Conservation (phyloP, 92 coral and sea anemone species). For the Desmophyllum pertusum region DNA sequence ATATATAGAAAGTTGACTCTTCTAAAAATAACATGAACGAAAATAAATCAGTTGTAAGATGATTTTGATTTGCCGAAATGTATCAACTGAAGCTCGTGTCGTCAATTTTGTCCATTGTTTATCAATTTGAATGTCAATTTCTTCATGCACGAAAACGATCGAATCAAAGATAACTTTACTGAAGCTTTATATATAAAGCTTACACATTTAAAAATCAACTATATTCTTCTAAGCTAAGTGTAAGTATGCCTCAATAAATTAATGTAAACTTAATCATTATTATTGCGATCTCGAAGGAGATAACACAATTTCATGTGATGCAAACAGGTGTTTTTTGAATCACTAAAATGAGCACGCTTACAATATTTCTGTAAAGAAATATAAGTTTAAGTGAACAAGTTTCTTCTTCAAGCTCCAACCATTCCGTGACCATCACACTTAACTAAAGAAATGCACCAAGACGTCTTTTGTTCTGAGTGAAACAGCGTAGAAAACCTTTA, state of each 20-base stretch:
- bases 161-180: too few relatives aligned
- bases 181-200: too few relatives aligned
- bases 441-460: background rate
- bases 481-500: background rate
- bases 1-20: too few relatives aligned
- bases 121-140: too few relatives aligned
- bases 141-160: too few relatives aligned
- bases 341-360: constrained; percentile 31
- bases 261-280: background rate
- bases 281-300: background rate
- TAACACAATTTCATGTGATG: background rate
- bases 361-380: background rate
- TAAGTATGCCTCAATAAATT: background rate
- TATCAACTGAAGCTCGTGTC: too few relatives aligned
- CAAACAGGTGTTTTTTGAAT: constrained; percentile 42
- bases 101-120: too few relatives aligned
- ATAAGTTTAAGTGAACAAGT: background rate
- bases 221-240: background rate
- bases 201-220: background rate
- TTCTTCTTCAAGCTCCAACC: background rate
- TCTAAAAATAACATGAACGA: too few relatives aligned
- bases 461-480: background rate
- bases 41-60: too few relatives aligned
- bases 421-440: background rate
- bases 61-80: too few relatives aligned